Percentiles rank a stretch among this genome's conserved stretches.
Conservation (phyloP, 2,888 invertebrate species). For the Scaptodrosophila latifasciaeformis region DNA sequence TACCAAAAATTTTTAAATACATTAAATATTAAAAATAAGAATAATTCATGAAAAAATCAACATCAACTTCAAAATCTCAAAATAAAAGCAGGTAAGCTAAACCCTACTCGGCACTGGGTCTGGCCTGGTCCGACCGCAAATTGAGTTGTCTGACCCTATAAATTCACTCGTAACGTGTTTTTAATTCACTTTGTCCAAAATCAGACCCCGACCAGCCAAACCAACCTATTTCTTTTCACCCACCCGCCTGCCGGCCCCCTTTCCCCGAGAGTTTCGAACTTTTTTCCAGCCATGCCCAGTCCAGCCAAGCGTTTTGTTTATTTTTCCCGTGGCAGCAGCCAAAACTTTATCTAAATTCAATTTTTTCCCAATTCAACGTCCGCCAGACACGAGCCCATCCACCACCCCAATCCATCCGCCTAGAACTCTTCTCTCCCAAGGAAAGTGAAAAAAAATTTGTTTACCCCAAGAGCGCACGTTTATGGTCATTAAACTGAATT, state of each 20-base stretch:
- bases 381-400: background rate
- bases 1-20: conserved; percentile 4
- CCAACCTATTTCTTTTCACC: too few species aligned
- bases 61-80: conserved; percentile 3
- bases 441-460: background rate
- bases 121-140: background rate
- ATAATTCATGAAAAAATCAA: background rate
- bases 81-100: background rate
- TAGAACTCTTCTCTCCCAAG: too few species aligned
- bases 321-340: conserved; percentile 3
- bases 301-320: background rate
- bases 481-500: conserved; percentile 41
- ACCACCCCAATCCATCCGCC: background rate
- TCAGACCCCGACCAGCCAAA: too few species aligned
- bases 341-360: conserved; percentile 46
- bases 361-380: conserved; percentile 10
- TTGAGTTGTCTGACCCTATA: too few species aligned
- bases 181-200: conserved; percentile 33
- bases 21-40: background rate
- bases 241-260: conserved; percentile 2
- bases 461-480: conserved; percentile 23
- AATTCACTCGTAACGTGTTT: conserved; percentile 38
- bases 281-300: background rate
- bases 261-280: too few species aligned
- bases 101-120: too few species aligned